A percentile compares a stretch with the other conserved stretches of the same genome.
phyloP scores from a whole-genome alignment of 2,797 vertebrate genomes.

The Catharus ustulatus region DNA sequence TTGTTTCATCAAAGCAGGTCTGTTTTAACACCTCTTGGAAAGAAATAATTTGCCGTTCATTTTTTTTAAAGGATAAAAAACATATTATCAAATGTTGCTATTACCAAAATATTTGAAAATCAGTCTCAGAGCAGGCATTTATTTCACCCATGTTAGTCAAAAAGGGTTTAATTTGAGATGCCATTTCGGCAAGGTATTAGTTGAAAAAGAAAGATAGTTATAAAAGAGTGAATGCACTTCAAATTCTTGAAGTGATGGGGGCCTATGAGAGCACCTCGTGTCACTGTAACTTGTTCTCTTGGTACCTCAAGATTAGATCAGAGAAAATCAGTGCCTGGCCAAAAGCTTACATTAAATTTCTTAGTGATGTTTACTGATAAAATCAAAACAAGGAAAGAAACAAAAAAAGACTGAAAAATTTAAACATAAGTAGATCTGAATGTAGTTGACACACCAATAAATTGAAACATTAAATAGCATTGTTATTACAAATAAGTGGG shows the following conservation, averaged over 20 bases:
- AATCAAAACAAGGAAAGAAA: background rate
- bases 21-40: background rate
- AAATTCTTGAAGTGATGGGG: background rate
- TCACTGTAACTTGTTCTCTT: background rate
- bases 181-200: background rate
- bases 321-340: background rate
- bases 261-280: background rate
- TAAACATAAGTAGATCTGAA: background rate
- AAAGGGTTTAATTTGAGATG: background rate
- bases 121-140: background rate
- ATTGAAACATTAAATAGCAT: background rate
- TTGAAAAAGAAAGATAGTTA: background rate
- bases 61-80: background rate
- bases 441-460: background rate
- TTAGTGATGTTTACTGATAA: background rate
- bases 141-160: background rate
- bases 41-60: background rate
- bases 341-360: background rate
- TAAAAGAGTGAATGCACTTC: background rate
- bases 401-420: background rate
- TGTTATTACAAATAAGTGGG: background rate
- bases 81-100: background rate
- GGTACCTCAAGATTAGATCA: background rate
- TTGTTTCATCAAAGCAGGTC: background rate
- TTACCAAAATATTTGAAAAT: background rate